Percentiles rank a stretch among this genome's conserved stretches.
Conservation (phyloP, 2,888 invertebrate genomes). For the Rhamphomyia laevipes region DNA sequence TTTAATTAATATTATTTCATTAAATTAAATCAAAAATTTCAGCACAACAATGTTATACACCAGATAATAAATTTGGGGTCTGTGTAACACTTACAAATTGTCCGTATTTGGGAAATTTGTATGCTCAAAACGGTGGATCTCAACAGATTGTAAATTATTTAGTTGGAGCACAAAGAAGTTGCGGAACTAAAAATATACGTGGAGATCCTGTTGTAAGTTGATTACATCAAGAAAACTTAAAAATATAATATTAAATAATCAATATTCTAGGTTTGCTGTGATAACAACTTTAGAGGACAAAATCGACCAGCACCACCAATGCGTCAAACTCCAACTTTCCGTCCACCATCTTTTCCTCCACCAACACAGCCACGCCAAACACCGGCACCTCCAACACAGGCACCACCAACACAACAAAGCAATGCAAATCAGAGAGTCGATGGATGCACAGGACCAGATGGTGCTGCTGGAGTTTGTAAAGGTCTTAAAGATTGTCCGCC, state of each 20-base stretch:
- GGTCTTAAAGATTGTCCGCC: slow-evolving; percentile 20
- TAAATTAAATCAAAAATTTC: neutral
- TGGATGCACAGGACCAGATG: slow-evolving; percentile 22
- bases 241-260: neutral
- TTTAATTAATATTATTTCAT: no score
- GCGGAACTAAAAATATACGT: slow-evolving; percentile 27
- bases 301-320: slow-evolving; percentile 3
- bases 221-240: neutral
- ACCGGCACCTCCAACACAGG: slow-evolving; percentile 18
- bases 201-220: slow-evolving; percentile 31
- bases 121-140: slow-evolving; percentile 18
- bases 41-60: slow-evolving; percentile 26
- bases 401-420: slow-evolving; percentile 17
- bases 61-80: slow-evolving; percentile 29
- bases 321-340: slow-evolving; percentile 8
- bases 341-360: slow-evolving; percentile 9
- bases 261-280: neutral
- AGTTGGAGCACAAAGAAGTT: slow-evolving; percentile 25
- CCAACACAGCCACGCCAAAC: slow-evolving; percentile 11
- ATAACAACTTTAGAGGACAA: no score
- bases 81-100: slow-evolving; percentile 29
- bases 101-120: slow-evolving; percentile 26
- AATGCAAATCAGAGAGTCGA: slow-evolving; percentile 21
- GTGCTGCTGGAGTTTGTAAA: slow-evolving; percentile 13
- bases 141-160: slow-evolving; percentile 26